Percentiles rank a stretch among this genome's conserved stretches.
phyloP scores from a whole-genome alignment of 2,888 invertebrate species.

The Papilio gigon region DNA sequence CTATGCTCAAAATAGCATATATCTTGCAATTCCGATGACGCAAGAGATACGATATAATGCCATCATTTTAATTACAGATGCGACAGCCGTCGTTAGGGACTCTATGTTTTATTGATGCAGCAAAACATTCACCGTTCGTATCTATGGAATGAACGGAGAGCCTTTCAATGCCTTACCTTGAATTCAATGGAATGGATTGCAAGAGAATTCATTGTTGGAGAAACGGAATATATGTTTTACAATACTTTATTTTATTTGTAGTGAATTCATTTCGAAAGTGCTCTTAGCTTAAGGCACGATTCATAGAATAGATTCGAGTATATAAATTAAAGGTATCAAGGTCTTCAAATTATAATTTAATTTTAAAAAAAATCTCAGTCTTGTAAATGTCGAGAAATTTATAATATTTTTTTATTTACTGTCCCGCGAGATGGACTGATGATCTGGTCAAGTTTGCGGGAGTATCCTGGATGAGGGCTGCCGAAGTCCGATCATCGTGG shows the following conservation, averaged over 20 bases:
- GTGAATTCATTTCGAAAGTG: neutral
- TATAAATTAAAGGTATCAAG: too few relatives aligned
- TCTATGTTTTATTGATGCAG: conserved; percentile 59
- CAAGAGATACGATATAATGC: conserved; percentile 39
- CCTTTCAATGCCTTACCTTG: conserved; percentile 44
- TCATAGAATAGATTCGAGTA: neutral
- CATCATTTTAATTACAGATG: conserved; percentile 36
- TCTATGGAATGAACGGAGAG: conserved; percentile 43
- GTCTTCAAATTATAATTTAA: too few relatives aligned
- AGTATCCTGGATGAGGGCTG: too few relatives aligned
- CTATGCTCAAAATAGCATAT: conserved; percentile 42
- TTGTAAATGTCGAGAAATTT: too few relatives aligned
- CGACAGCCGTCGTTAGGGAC: conserved; percentile 28
- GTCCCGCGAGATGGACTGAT: too few relatives aligned
- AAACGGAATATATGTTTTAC: neutral
- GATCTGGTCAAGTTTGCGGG: too few relatives aligned
- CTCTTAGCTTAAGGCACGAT: neutral
- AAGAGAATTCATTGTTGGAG: conserved; percentile 39
- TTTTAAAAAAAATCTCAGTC: too few relatives aligned
- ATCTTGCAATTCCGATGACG: conserved; percentile 41
- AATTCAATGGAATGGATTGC: conserved; percentile 46
- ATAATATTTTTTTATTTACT: too few relatives aligned
- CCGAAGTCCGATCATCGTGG: too few relatives aligned
- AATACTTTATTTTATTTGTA: neutral
- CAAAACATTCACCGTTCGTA: conserved; percentile 43